Evolutionary conservation across 1,140 invertebrate genomes (phyloP).

Genomic region (Nasonia vitripennis): DNA sequence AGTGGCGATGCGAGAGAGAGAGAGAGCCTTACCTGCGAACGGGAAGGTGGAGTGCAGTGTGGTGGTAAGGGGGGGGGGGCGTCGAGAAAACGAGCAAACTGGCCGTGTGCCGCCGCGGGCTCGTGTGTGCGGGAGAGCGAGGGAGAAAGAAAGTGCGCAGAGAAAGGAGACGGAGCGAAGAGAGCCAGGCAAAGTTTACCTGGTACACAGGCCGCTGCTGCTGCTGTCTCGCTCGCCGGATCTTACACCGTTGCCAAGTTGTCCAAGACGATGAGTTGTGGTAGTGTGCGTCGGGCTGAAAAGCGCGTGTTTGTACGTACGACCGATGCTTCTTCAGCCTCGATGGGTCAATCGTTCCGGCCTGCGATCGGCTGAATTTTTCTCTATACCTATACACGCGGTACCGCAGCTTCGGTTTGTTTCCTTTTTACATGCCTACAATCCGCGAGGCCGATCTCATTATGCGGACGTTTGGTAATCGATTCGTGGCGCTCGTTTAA

Average conservation of each 20-base stretch:
- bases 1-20: constrained; percentile 43
- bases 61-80: constrained; percentile 32
- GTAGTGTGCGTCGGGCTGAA: not conserved
- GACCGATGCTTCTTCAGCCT: not conserved
- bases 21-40: constrained; percentile 59
- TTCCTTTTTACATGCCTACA: not conserved
- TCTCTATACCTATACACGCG: not conserved
- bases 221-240: not conserved
- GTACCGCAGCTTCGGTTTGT: not conserved
- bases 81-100: constrained; percentile 41
- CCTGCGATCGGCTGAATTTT: not conserved
- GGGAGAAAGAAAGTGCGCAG: constrained; percentile 47
- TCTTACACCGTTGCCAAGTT: constrained; percentile 71
- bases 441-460: too few species aligned
- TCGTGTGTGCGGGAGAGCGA: constrained; percentile 55
- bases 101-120: too few species aligned
- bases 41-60: constrained; percentile 47
- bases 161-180: constrained; percentile 40
- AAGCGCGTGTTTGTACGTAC: not conserved
- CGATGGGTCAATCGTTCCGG: constrained; percentile 7
- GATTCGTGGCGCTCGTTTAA: not conserved
- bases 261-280: constrained; percentile 36
- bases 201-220: not conserved
- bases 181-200: constrained; percentile 43
- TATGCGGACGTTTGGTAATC: too few species aligned